These are phyloP conservation scores for Conchocele bisecta DNA, from an alignment of 2,888 invertebrate species.

Conservation along the genomic window DNA sequence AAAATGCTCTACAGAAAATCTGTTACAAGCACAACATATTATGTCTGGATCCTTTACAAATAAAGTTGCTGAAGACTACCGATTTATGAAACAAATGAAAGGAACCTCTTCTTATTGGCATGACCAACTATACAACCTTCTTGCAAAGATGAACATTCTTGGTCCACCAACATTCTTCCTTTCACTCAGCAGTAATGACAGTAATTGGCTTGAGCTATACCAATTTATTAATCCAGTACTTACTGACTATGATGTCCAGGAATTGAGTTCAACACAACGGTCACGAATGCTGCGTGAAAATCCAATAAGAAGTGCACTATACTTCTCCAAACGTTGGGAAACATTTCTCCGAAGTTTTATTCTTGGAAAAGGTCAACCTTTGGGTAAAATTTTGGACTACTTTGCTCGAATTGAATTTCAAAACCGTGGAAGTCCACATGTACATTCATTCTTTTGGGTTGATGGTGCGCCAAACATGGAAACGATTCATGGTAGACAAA, in stretches of 20 bases:
- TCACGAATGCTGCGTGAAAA: slow-evolving; percentile 16
- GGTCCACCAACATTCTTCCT: slow-evolving; percentile 42
- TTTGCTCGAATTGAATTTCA: slow-evolving; percentile 18
- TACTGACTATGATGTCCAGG: slow-evolving; percentile 6
- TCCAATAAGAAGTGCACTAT: slow-evolving; percentile 21
- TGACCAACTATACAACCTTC: slow-evolving; percentile 28
- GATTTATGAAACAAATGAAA: slow-evolving; percentile 35
- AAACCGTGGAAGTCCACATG: slow-evolving; percentile 16
- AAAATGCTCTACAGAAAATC: not conserved
- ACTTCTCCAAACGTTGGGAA: slow-evolving; percentile 35
- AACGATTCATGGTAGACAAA: not conserved
- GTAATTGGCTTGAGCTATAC: slow-evolving; percentile 24
- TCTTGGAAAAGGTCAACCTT: not conserved
- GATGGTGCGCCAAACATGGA: slow-evolving; percentile 15
- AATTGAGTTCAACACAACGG: slow-evolving; percentile 3
- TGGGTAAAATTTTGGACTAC: slow-evolving; percentile 1
- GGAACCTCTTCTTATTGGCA: slow-evolving; percentile 42
- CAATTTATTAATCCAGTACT: slow-evolving; percentile 21
- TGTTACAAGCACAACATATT: slow-evolving; percentile 15
- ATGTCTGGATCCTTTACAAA: not conserved
- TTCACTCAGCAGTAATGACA: slow-evolving; percentile 35
- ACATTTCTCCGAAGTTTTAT: slow-evolving; percentile 3
- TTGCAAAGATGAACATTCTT: slow-evolving; percentile 27
- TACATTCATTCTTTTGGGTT: slow-evolving; percentile 21
- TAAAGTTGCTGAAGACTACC: slow-evolving; percentile 28